Evolutionary conservation across 2,888 invertebrate genomes (phyloP), one percentile per base, ranked within the genome.

Genomic region (Leptopilina myrica): DNA sequence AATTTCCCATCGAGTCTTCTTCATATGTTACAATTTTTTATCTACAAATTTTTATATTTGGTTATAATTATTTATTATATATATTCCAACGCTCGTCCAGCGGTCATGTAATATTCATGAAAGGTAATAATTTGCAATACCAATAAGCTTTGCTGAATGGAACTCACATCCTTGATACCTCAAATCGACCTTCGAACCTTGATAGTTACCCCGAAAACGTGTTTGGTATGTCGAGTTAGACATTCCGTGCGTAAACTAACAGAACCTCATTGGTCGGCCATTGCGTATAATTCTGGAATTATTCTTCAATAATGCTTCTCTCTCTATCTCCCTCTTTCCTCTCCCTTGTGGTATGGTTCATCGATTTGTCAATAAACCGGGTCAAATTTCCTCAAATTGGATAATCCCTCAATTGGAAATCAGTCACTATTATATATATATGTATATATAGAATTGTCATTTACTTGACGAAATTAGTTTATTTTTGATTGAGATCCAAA

Each of bases 201-300:
- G 53, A 53, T 53, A 53, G 69, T 69, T 53, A 33, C 69, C 53
- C 14, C 53, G 12, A 62, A 49, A 69, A 69, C 26, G 69, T 69
- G 69, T 26, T 69, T 14, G 53, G 53, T 33, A 69, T 53, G 69
- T 53, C 26, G 69, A 53, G 53, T 69, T 69, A 7, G 9, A 69
- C 69, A 69, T 69, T 69, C 53, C 49, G 26, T 20, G 26, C 12
- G 67, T 53, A 69, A 69, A 69, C 67, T 69, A 69, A 69, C 49
- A 20, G 8, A 43, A 43, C 20, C 64, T 64, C 64, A 20, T 64
- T 15, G 20, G 11, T 20, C 67, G 14, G 53, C 46, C 9, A 20
- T 12, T 53, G 69, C 20, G 26, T 14, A 49, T 69, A 69, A 69
- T 69, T 53, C 53, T 11, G 20, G 53, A 69, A 69, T 69, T 69